Evolutionary conservation across 2,797 vertebrate species (phyloP).

Genomic region (Rhyacichthys aspro): DNA sequence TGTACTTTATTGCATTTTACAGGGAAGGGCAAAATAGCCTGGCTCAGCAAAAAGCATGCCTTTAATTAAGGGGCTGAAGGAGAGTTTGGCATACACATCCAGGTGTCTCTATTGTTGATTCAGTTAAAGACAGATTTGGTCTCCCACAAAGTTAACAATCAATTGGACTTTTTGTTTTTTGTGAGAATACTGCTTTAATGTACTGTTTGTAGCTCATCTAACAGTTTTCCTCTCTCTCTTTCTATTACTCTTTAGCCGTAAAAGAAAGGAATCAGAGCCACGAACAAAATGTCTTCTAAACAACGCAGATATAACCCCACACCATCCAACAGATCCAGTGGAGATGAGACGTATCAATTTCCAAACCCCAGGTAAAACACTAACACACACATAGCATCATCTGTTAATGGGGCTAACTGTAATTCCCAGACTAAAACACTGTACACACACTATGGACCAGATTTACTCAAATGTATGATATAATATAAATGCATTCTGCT

Average conservation of each 20-base stretch:
- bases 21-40: conserved; percentile 56
- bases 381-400: background rate
- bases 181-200: conserved; percentile 12
- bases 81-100: conserved; percentile 28
- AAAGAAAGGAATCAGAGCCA: conserved; percentile 95
- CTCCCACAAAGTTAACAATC: conserved; percentile 10
- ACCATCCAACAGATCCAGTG: conserved; percentile 96
- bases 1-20: conserved; percentile 68
- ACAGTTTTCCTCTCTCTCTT: conserved; percentile 22
- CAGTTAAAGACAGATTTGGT: conserved; percentile 2
- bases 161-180: too few species aligned
- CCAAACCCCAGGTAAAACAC: conserved; percentile 90
- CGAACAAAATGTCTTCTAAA: conserved; percentile 95
- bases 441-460: background rate
- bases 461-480: background rate
- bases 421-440: background rate
- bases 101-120: conserved; percentile 18
- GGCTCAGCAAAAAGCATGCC: conserved; percentile 66
- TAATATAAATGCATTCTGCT: too few species aligned
- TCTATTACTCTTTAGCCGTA: conserved; percentile 79
- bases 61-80: conserved; percentile 65
- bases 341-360: conserved; percentile 99
- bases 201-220: conserved; percentile 34
- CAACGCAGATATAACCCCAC: conserved; percentile 92
- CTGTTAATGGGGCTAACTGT: background rate